A percentile compares a stretch with the other conserved stretches of the same genome.
These are phyloP conservation scores for Lasioglossum malachurum DNA, from an alignment of 2,888 invertebrate genomes.

Conservation along the genomic window DNA sequence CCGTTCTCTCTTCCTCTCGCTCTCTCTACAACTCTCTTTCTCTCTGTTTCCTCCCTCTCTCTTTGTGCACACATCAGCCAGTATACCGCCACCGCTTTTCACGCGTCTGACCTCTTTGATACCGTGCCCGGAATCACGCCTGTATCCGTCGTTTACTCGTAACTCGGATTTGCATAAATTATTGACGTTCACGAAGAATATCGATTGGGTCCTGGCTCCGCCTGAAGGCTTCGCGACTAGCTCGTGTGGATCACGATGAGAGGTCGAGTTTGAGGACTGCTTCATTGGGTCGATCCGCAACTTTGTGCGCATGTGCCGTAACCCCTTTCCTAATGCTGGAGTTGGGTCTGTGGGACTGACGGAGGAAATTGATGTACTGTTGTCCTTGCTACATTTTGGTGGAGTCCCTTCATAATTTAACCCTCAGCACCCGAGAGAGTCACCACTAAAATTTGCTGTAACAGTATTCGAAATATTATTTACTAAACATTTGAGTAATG, in stretches of 20 bases:
- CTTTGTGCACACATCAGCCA: not conserved
- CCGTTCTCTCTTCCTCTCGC: not conserved
- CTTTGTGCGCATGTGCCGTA: not conserved
- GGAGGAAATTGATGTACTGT: not conserved
- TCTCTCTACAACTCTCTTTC: not conserved
- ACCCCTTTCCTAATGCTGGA: not conserved
- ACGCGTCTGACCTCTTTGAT: constrained; percentile 61
- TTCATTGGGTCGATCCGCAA: not conserved
- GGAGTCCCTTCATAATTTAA: not conserved
- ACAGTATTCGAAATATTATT: too few relatives aligned
- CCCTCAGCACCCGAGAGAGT: too few relatives aligned
- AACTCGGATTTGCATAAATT: constrained; percentile 60
- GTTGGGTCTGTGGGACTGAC: not conserved
- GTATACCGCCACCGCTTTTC: constrained; percentile 46
- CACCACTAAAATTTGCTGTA: too few relatives aligned
- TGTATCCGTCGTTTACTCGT: constrained; percentile 46
- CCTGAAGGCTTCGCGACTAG: not conserved
- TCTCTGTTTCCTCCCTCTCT: not conserved
- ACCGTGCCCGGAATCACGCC: constrained; percentile 51
- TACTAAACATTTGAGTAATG: too few relatives aligned
- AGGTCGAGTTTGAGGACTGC: not conserved
- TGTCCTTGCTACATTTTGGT: not conserved
- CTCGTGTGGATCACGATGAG: not conserved
- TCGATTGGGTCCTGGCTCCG: constrained; percentile 38
- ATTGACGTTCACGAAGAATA: constrained; percentile 39